These are phyloP conservation scores for Parnassius smintheus DNA, from an alignment of 2,888 invertebrate genomes.

Conservation along the genomic window DNA sequence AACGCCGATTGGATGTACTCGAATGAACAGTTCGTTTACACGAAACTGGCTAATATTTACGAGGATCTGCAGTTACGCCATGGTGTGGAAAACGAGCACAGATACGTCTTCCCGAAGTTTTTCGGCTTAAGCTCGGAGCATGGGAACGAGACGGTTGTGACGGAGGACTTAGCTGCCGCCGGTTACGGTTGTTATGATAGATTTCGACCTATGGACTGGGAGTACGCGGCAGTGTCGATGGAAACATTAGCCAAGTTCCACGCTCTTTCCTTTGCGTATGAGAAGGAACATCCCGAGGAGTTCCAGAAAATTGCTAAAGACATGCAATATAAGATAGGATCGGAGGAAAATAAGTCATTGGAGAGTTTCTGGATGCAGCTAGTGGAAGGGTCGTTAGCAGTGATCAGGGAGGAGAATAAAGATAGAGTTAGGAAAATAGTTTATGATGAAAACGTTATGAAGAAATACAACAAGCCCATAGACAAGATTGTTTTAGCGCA, in stretches of 20 bases:
- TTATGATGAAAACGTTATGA: slow-evolving; percentile 25
- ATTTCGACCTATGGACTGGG: slow-evolving; percentile 52
- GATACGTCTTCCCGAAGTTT: slow-evolving; percentile 44
- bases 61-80: slow-evolving; percentile 43
- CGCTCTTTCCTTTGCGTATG: slow-evolving; percentile 54
- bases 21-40: slow-evolving; percentile 50
- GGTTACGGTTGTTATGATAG: slow-evolving; percentile 53
- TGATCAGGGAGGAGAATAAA: slow-evolving; percentile 41
- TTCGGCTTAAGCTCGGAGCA: slow-evolving; percentile 43
- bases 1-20: slow-evolving; percentile 40
- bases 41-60: slow-evolving; percentile 42
- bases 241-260: slow-evolving; percentile 60
- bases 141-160: slow-evolving; percentile 50
- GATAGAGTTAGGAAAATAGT: slow-evolving; percentile 37
- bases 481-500: slow-evolving; percentile 45
- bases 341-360: slow-evolving; percentile 13
- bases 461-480: slow-evolving; percentile 32
- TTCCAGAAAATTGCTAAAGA: slow-evolving; percentile 39
- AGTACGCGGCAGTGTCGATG: slow-evolving; percentile 49
- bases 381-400: slow-evolving; percentile 31
- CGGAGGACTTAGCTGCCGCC: slow-evolving; percentile 50
- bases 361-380: slow-evolving; percentile 30
- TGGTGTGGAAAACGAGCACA: slow-evolving; percentile 41
- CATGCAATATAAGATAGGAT: slow-evolving; percentile 32
- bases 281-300: slow-evolving; percentile 44